Conservation (phyloP, 1,140 invertebrate genomes). For the Sycophaga agraensis region DNA sequence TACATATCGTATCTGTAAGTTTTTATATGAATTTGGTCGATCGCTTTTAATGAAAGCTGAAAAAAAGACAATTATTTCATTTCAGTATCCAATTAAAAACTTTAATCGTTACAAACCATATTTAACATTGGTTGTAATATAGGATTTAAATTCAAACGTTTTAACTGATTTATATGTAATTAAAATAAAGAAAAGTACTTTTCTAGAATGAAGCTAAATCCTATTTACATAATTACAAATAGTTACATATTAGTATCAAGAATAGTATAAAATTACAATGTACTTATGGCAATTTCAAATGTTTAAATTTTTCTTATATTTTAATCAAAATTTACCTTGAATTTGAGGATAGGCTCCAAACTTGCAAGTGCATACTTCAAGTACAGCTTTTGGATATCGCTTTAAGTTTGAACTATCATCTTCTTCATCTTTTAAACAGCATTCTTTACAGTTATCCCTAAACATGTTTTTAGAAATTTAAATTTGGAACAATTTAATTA, state of each 20-base stretch:
- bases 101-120: no score
- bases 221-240: not conserved
- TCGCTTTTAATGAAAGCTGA: conserved; percentile 89
- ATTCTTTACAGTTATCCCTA: conserved; percentile 76
- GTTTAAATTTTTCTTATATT: not conserved
- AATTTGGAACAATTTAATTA: no score
- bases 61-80: conserved; percentile 18
- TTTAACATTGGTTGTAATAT: no score
- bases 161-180: no score
- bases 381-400: conserved; percentile 80
- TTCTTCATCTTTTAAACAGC: conserved; percentile 69
- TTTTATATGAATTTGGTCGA: conserved; percentile 80
- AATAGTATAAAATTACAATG: not conserved
- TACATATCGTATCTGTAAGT: conserved; percentile 86
- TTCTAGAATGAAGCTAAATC: not conserved
- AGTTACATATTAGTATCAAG: no score
- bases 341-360: conserved; percentile 95
- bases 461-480: conserved; percentile 60
- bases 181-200: no score
- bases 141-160: not conserved
- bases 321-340: conserved; percentile 71
- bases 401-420: conserved; percentile 64
- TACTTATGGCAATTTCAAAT: not conserved
- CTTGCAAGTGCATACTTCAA: conserved; percentile 94
- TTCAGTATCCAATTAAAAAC: not conserved